Conservation (phyloP, 2,888 invertebrate species). For the Eilema depressum region DNA sequence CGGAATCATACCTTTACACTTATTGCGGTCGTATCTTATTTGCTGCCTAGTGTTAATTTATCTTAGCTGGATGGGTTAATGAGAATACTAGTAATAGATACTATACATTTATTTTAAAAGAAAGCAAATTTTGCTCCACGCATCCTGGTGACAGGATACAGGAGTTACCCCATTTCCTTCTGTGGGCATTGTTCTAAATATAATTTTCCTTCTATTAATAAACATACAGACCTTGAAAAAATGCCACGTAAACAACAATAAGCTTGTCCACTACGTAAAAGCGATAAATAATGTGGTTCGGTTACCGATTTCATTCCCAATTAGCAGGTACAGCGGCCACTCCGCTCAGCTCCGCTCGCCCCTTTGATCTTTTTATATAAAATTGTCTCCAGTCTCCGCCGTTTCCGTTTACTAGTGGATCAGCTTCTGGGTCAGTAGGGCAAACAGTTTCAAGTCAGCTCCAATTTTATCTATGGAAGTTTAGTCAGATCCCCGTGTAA, state of each 20-base stretch:
- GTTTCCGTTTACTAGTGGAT: not conserved
- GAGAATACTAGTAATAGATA: too few relatives aligned
- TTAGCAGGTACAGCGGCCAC: not conserved
- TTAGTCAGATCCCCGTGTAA: not conserved
- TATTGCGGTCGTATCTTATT: too few relatives aligned
- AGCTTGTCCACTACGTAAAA: not conserved
- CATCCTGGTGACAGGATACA: too few relatives aligned
- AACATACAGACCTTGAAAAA: not conserved
- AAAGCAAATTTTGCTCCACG: too few relatives aligned
- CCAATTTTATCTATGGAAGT: not conserved
- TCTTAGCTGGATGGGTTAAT: too few relatives aligned
- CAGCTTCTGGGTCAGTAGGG: constrained; percentile 16
- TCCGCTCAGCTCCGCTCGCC: not conserved
- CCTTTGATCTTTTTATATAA: constrained; percentile 26
- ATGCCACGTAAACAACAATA: not conserved
- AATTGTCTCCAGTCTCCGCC: constrained; percentile 7
- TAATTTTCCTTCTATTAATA: not conserved
- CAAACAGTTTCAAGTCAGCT: constrained; percentile 10
- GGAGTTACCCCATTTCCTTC: too few relatives aligned
- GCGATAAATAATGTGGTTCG: not conserved
- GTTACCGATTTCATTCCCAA: constrained; percentile 1
- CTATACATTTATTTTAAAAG: too few relatives aligned
- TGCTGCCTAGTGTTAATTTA: too few relatives aligned
- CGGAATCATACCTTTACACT: too few relatives aligned
- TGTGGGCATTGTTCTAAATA: too few relatives aligned